Conservation (phyloP, 2,113 vertebrate genomes). For the Anolis sagrei region DNA sequence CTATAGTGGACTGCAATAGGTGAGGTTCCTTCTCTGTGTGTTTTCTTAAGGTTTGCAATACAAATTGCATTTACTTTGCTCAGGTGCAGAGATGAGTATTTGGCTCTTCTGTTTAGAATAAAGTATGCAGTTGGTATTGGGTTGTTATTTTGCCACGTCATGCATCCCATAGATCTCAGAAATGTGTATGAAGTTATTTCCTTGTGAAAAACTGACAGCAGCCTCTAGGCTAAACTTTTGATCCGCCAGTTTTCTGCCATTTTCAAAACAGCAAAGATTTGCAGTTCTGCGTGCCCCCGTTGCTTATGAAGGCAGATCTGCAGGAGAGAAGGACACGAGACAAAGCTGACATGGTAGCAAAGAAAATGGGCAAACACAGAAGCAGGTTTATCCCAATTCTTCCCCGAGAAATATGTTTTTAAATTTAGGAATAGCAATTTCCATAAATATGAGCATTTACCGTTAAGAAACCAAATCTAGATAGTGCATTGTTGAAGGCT, state of each 20-base stretch:
- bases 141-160: neutral
- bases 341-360: rapidly evolving
- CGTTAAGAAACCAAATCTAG: neutral
- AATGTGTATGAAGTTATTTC: slow-evolving; percentile 62
- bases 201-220: slow-evolving; percentile 70
- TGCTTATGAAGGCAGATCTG: slow-evolving; percentile 13
- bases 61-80: neutral
- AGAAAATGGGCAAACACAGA: neutral
- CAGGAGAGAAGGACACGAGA: rapidly evolving
- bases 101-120: slow-evolving; percentile 3
- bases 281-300: rapidly evolving
- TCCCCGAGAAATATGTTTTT: neutral
- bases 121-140: neutral
- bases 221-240: slow-evolving; percentile 73
- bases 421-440: neutral
- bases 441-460: neutral
- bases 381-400: neutral
- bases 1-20: neutral
- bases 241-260: slow-evolving; percentile 64
- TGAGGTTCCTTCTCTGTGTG: neutral
- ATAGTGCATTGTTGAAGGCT: too few species aligned
- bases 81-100: rapidly evolving
- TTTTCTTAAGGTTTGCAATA: neutral
- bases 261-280: slow-evolving; percentile 40
- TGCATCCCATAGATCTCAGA: neutral